Conservation (phyloP, 2,797 vertebrate genomes). For the Emydoidea blandingii region DNA sequence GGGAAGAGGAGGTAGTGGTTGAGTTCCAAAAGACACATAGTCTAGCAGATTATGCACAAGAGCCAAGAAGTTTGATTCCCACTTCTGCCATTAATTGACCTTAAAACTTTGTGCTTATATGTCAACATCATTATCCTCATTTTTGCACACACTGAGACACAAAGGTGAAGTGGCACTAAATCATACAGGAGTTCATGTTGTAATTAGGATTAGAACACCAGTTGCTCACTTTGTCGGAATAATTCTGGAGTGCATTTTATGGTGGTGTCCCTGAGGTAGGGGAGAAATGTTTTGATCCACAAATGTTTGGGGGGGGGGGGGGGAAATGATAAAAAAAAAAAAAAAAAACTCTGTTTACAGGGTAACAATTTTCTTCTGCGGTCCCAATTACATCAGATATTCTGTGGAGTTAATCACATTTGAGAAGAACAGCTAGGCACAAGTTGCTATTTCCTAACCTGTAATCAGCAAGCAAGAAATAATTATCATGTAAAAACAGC, state of each 20-base stretch:
- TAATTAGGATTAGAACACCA: not conserved
- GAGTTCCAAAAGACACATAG: not conserved
- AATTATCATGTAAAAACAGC: not conserved
- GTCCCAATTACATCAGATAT: not conserved
- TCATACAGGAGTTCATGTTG: not conserved
- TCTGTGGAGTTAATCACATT: not conserved
- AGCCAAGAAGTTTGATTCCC: not conserved
- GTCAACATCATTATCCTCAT: not conserved
- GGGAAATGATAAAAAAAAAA: not conserved
- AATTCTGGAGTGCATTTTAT: not conserved
- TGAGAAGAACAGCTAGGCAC: not conserved
- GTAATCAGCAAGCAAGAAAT: conserved; percentile 6
- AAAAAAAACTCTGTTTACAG: not conserved
- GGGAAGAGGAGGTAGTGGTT: not conserved
- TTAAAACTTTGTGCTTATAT: not conserved
- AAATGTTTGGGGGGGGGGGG: not conserved
- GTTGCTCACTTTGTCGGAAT: not conserved
- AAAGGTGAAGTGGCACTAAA: not conserved
- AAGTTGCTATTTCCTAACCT: conserved; percentile 28
- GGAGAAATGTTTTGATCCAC: not conserved
- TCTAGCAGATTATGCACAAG: not conserved
- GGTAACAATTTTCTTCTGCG: not conserved
- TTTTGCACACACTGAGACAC: not conserved
- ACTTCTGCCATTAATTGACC: not conserved
- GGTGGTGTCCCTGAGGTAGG: not conserved